Base-by-base conservation (phyloP, 2,888 invertebrate genomes). In the Amblyjoppa proteus region DNA sequence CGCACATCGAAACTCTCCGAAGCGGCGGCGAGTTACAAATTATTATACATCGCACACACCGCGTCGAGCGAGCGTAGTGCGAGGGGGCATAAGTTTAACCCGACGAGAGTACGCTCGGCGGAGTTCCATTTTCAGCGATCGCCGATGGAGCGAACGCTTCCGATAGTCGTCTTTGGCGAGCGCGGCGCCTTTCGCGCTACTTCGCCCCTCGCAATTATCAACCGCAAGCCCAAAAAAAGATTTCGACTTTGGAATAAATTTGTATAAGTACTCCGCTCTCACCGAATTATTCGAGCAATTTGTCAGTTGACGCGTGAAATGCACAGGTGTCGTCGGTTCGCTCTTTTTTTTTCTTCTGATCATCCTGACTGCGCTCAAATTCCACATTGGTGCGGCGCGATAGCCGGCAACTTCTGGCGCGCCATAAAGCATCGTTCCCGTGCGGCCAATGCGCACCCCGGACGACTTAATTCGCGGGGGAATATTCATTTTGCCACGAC, bases 51-150 rank as follows among this genome's bases (percentile, higher is more conserved):
- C 64, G 38, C 64, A 49, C 38, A 34, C n/a, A 58, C 61, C 16
- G 51, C 53, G 20, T 11, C 61, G 34, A 13, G 61, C 25, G 28
- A 31, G 16, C 31, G 31, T 11, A 66, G 38, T 16, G 51, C 66
- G 49, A 77, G 68, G 49, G 53, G 51, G 3, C 38, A 74, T 53
- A 81, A 68, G 53, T 78, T 70, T 78, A 73, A 56, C 71, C 34
- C 56, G 73, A 74, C 71, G 58, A 28, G 58, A 85, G 81, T 70
- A 53, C 69, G 45, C n/a, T 5, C 53, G 56, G 34, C 11, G 69
- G 73, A 85, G 83, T 85, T 77, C 85, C 85, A 83, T 85, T 85
- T 85, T 56, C 28, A 83, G 85, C 80, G 61, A 66, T 25, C 34
- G 61, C 58, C 28, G 83, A 83, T 80, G 38, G 73, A 61, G 76